Percentiles rank a stretch among this genome's conserved stretches.
phyloP scores from a whole-genome alignment of 53 echinoderm and acorn worm genomes.

The Holothuria leucospilota region DNA sequence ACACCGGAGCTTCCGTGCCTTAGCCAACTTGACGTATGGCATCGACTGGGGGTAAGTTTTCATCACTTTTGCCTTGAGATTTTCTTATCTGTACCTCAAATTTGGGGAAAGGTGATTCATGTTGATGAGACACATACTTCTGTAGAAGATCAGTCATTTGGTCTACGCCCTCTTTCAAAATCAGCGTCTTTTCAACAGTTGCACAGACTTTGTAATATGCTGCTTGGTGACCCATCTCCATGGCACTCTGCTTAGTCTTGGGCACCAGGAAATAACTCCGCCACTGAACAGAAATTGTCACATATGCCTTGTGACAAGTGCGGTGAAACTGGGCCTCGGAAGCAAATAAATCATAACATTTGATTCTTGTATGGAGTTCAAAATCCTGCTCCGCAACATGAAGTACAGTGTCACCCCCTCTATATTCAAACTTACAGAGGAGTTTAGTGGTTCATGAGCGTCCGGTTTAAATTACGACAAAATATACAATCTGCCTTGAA shows the following conservation, averaged over 20 bases:
- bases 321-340: conserved; percentile 50
- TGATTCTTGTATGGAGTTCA: conserved; percentile 46
- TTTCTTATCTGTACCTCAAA: conserved; percentile 36
- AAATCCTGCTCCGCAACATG: conserved; percentile 46
- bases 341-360: conserved; percentile 62
- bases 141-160: conserved; percentile 18
- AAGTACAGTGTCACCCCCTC: conserved; percentile 36
- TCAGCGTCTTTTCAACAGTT: conserved; percentile 9
- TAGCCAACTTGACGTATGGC: background rate
- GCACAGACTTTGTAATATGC: conserved; percentile 42
- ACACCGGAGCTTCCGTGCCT: conserved; percentile 13
- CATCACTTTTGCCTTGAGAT: conserved; percentile 24
- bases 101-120: conserved; percentile 38
- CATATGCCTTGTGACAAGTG: conserved; percentile 28
- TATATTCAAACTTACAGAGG: conserved; percentile 8
- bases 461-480: conserved; percentile 16
- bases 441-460: conserved; percentile 18
- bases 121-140: conserved; percentile 18
- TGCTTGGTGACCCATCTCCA: conserved; percentile 31
- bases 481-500: conserved; percentile 51
- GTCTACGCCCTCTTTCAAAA: conserved; percentile 27
- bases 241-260: conserved; percentile 17
- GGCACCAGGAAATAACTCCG: background rate
- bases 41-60: conserved; percentile 17
- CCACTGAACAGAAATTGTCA: background rate